Conservation (phyloP, 2,797 vertebrate genomes). For the Anas capensis region DNA sequence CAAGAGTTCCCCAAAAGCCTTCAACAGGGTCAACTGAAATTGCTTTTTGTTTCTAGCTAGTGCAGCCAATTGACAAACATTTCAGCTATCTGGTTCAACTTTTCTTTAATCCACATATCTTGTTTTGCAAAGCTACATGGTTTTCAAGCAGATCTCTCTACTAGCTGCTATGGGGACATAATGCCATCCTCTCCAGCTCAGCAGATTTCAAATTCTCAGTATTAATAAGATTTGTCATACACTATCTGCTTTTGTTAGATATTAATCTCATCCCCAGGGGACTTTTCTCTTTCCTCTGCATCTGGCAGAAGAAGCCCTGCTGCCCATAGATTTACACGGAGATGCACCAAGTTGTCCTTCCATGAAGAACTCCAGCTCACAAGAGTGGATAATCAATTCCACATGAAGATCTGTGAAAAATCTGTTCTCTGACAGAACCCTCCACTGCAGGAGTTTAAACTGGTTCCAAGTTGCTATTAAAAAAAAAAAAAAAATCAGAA, state of each 20-base stretch:
- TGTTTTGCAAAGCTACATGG: neutral
- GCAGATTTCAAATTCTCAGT: neutral
- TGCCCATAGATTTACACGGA: neutral
- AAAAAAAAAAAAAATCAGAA: neutral
- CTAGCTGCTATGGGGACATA: neutral
- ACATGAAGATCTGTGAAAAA: neutral
- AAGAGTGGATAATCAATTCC: constrained; percentile 2
- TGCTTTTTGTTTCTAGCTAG: neutral
- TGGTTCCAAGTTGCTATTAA: neutral
- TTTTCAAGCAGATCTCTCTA: neutral
- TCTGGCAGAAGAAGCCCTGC: constrained; percentile 19
- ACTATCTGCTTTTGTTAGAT: neutral
- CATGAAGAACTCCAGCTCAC: neutral
- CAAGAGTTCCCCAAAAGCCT: neutral
- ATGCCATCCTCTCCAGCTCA: neutral
- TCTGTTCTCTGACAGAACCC: neutral
- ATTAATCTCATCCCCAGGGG: neutral
- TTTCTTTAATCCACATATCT: neutral
- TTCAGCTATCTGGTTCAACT: neutral
- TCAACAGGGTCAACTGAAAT: neutral
- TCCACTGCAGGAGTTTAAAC: neutral
- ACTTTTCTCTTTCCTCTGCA: neutral
- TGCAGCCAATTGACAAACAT: neutral
- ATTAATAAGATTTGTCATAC: neutral
- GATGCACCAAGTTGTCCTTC: constrained; percentile 41